These are phyloP conservation scores for Acronicta leporina DNA, from an alignment of 2,888 invertebrate species.

Conservation along the genomic window DNA sequence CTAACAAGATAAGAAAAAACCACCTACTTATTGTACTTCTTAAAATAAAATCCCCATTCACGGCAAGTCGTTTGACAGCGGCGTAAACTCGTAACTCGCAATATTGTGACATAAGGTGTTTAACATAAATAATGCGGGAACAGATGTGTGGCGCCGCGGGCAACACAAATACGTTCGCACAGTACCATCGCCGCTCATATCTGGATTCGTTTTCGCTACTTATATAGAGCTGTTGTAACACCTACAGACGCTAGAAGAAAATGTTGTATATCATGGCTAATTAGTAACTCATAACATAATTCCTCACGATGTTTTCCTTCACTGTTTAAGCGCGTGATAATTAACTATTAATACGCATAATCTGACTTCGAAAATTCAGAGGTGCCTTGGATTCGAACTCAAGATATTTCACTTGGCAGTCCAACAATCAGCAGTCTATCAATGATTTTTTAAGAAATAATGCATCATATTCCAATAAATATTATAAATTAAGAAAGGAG, in stretches of 20 bases:
- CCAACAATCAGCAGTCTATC: too few relatives aligned
- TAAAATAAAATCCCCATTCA: slow-evolving; percentile 79
- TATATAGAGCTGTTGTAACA: slow-evolving; percentile 68
- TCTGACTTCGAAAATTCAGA: too few relatives aligned
- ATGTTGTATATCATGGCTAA: neutral
- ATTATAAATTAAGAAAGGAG: too few relatives aligned
- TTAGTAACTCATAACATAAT: too few relatives aligned
- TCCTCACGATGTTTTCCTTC: too few relatives aligned
- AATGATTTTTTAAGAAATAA: too few relatives aligned
- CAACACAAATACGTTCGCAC: slow-evolving; percentile 84
- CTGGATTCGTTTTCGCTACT: slow-evolving; percentile 67
- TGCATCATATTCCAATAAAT: too few relatives aligned
- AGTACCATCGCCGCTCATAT: slow-evolving; percentile 68
- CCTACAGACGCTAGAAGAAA: neutral
- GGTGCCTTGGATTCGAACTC: too few relatives aligned
- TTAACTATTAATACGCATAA: too few relatives aligned
- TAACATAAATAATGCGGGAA: slow-evolving; percentile 88
- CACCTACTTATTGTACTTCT: slow-evolving; percentile 52
- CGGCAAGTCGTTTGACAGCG: slow-evolving; percentile 70
- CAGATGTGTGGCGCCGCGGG: slow-evolving; percentile 87
- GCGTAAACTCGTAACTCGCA: slow-evolving; percentile 82
- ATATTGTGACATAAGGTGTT: slow-evolving; percentile 89
- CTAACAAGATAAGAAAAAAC: slow-evolving; percentile 2
- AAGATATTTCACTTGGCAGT: too few relatives aligned
- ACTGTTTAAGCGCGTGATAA: too few relatives aligned